A percentile compares a stretch with the other conserved stretches of the same genome.
phyloP scores from a whole-genome alignment of 2,797 vertebrate species.

The Bovichtus variegatus region DNA sequence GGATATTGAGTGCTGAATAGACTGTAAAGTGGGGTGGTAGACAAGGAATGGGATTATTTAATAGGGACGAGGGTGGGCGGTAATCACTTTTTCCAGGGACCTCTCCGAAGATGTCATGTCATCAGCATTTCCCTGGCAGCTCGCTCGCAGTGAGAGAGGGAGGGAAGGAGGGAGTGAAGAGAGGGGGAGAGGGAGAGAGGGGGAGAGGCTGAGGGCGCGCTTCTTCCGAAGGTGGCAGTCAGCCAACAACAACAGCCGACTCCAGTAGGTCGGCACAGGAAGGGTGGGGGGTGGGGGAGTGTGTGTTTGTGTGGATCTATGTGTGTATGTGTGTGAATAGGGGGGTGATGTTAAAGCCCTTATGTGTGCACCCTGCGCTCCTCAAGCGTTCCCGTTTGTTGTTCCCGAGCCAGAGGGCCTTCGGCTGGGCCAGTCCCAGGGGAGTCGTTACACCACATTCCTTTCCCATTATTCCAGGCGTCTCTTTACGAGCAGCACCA shows the following conservation, averaged over 20 bases:
- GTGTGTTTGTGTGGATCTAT: conserved; percentile 41
- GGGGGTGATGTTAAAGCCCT: conserved; percentile 86
- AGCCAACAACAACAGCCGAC: conserved; percentile 95
- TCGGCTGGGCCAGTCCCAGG: conserved; percentile 84
- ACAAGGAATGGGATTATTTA: conserved; percentile 60
- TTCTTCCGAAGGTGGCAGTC: conserved; percentile 87
- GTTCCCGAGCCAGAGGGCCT: conserved; percentile 85
- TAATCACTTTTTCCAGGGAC: conserved; percentile 79
- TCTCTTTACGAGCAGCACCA: conserved; percentile 81
- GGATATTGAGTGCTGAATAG: conserved; percentile 33
- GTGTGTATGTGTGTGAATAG: conserved; percentile 2
- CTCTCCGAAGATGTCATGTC: conserved; percentile 88
- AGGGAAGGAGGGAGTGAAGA: conserved; percentile 42
- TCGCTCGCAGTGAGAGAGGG: conserved; percentile 42
- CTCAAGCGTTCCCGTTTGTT: conserved; percentile 81
- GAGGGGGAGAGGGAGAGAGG: conserved; percentile 50
- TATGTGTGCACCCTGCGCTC: conserved; percentile 88
- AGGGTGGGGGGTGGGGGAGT: conserved; percentile 69
- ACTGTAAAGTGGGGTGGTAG: conserved; percentile 27
- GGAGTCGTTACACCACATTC: conserved; percentile 88
- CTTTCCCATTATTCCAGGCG: conserved; percentile 83
- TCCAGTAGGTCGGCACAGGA: conserved; percentile 97
- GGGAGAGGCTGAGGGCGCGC: conserved; percentile 68
- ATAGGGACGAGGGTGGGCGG: conserved; percentile 55
- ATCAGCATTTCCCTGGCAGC: conserved; percentile 88